Evolutionary conservation across 2,113 vertebrate genomes (phyloP), one percentile per base, ranked within the genome.

Genomic region (Neomonachus schauinslandi): DNA sequence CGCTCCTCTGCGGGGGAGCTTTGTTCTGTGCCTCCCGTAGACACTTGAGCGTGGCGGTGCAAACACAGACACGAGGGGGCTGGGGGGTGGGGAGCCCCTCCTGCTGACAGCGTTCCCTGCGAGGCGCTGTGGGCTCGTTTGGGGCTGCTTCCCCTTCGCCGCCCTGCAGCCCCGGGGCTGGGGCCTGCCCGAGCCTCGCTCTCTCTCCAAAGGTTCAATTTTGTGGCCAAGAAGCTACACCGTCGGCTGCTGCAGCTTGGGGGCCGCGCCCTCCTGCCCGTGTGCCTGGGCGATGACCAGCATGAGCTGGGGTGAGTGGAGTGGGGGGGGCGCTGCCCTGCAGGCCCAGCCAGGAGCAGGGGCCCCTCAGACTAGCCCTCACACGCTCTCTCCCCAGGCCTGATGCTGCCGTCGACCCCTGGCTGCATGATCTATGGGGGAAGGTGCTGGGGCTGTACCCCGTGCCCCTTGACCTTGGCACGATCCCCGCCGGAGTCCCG

Each of bases 221-320:
- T 99, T n/a, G 96, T 99, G 59, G 99, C 99, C 0, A 99, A 99
- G 98, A 99, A 99, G 97, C 99, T 99, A 31, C 98, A 99, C 96
- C 99, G 99, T 77, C 99, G 99, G 2, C 98, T 99, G 8, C 91
- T 98, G 28, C 99, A 99, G 98, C 99, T 99, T 0, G 99, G 99
- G 4, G 99, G 98, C 93, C 98, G 53, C 5, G 94, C 99, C 1
- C 97, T 99, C 51, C 96, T 99, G 80, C 99, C 99, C 0, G 98
- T 98, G 6, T 99, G 99, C 0, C 92, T 99, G 96, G 99, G 99
- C 0, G 99, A 99, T 0, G 99, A 99, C 97, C 99, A 99, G 96
- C 99, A 99, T 0, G 99, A 99, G 85, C 97, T 99, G 26, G 99
- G 99, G 99, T 99, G 96, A 99, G 99, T 91, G 14, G 12, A 33